Conservation (phyloP, 2,888 invertebrate genomes). For the Andrena dorsata region DNA sequence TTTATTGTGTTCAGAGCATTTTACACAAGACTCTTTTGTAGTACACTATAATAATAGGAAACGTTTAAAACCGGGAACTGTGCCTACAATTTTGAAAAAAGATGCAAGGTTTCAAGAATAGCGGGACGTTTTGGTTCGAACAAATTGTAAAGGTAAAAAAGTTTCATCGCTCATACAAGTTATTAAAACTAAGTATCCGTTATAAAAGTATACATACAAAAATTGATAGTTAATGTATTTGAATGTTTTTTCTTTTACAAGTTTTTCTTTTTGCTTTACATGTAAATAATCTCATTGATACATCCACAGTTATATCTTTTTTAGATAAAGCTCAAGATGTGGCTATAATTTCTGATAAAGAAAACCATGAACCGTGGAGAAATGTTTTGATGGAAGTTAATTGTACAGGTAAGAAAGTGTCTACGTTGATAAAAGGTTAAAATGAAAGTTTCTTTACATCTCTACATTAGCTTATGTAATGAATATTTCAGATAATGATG, state of each 20-base stretch:
- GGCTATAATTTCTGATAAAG: background rate
- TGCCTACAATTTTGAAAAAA: no score
- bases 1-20: no score
- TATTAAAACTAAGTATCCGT: no score
- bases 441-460: background rate
- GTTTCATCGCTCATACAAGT: background rate
- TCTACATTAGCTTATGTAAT: background rate
- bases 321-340: background rate
- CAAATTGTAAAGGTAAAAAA: conserved; percentile 1
- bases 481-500: background rate
- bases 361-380: no score
- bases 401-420: background rate
- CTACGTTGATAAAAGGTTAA: background rate
- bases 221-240: no score
- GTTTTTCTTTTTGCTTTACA: background rate
- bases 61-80: no score
- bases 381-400: background rate
- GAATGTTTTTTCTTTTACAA: no score
- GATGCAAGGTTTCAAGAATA: background rate
- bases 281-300: background rate
- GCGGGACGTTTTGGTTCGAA: background rate
- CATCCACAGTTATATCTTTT: background rate
- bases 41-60: no score
- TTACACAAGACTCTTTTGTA: no score
- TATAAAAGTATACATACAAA: no score